A percentile compares a stretch with the other conserved stretches of the same genome.
Evolutionary conservation across 2,888 invertebrate genomes (phyloP).

Genomic region (Dynastes hyllus): DNA sequence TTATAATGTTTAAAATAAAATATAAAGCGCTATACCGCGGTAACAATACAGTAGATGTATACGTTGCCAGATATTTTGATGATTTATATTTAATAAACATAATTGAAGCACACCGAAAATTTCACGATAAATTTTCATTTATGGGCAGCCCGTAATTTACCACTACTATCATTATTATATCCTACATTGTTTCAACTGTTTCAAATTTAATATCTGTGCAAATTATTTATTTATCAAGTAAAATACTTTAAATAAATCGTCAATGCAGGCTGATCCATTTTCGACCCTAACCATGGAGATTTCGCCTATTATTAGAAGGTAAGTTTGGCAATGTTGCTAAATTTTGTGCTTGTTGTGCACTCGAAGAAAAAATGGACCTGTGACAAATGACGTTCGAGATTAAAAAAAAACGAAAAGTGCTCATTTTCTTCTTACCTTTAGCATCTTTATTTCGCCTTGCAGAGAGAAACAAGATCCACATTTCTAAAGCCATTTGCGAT

Average conservation of each 20-base stretch:
- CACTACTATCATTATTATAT: background rate
- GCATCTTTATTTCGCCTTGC: too few relatives aligned
- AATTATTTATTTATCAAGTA: background rate
- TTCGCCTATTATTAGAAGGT: too few relatives aligned
- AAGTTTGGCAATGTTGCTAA: too few relatives aligned
- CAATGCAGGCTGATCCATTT: too few relatives aligned
- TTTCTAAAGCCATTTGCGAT: too few relatives aligned
- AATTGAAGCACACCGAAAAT: background rate
- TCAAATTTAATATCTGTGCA: background rate
- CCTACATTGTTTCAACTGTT: background rate
- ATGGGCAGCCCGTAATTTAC: background rate
- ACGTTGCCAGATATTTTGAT: background rate
- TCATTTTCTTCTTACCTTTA: too few relatives aligned
- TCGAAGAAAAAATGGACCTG: too few relatives aligned
- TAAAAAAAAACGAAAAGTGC: too few relatives aligned
- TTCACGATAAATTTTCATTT: conserved; percentile 2
- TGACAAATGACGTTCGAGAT: too few relatives aligned
- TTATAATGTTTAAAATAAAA: background rate
- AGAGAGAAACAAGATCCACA: too few relatives aligned
- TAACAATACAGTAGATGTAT: background rate
- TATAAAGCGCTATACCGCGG: background rate
- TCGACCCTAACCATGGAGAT: too few relatives aligned
- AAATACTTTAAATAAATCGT: conserved; percentile 11
- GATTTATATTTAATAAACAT: conserved; percentile 34
- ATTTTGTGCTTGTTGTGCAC: too few relatives aligned